These are phyloP conservation scores for Oxygymnocypris stewartii DNA, from an alignment of 2,113 vertebrate species.

Conservation along the genomic window DNA sequence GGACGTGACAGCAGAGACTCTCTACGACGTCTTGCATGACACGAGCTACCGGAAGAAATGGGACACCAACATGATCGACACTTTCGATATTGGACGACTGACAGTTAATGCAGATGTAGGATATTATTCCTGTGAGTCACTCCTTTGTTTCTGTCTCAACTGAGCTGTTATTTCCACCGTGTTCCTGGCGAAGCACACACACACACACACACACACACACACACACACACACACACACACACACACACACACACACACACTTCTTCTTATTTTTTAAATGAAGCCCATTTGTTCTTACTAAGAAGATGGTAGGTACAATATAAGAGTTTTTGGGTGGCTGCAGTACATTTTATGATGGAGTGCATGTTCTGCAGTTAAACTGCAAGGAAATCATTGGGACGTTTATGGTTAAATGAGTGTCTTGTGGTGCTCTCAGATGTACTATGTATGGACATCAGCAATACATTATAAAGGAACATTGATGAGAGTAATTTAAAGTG, in stretches of 20 bases:
- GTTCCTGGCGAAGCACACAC: neutral
- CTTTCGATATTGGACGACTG: slow-evolving; percentile 85
- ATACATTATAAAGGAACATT: neutral
- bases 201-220: no score
- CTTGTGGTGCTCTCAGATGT: neutral
- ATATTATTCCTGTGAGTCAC: slow-evolving; percentile 87
- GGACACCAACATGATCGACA: slow-evolving; percentile 91
- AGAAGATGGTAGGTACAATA: neutral
- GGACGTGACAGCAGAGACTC: slow-evolving; percentile 80
- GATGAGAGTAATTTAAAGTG: neutral
- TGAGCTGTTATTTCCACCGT: neutral
- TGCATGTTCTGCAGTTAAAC: neutral
- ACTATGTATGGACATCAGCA: neutral
- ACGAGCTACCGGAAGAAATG: slow-evolving; percentile 86
- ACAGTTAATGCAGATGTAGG: slow-evolving; percentile 87
- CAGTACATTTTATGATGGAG: neutral
- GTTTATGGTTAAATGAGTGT: neutral
- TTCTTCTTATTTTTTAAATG: neutral
- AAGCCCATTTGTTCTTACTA: neutral
- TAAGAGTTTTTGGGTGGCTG: neutral
- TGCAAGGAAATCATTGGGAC: neutral
- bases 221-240: no score
- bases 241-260: neutral
- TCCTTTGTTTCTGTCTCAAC: neutral
- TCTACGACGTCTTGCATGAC: slow-evolving; percentile 89